Conservation (phyloP, 2,888 invertebrate genomes). For the Acrobasis consociella region DNA sequence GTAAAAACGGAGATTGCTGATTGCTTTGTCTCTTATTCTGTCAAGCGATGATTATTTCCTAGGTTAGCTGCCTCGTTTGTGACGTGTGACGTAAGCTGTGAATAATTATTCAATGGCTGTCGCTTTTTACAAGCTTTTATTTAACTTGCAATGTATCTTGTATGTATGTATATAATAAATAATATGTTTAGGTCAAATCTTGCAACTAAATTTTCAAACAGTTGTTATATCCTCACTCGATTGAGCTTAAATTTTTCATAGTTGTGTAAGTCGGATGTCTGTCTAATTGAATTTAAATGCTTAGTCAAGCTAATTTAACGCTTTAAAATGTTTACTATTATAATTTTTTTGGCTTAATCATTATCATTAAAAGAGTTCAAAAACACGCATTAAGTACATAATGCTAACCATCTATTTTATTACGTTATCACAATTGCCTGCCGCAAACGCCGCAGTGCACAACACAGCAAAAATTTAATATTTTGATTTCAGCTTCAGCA, state of each 20-base stretch:
- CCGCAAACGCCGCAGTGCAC: too few species aligned
- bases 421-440: too few species aligned
- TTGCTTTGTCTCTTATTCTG: slow-evolving; percentile 13
- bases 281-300: neutral
- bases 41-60: slow-evolving; percentile 16
- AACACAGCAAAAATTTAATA: neutral
- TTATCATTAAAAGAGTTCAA: neutral
- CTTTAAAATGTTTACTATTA: neutral
- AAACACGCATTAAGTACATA: neutral
- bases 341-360: neutral
- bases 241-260: too few species aligned
- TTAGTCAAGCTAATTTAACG: neutral
- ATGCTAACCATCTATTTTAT: neutral
- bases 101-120: neutral
- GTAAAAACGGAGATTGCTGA: slow-evolving; percentile 16
- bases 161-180: too few species aligned
- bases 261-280: too few species aligned
- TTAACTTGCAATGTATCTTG: too few species aligned
- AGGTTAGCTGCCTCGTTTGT: slow-evolving; percentile 2
- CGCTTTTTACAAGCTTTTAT: too few species aligned
- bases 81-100: neutral
- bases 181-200: too few species aligned
- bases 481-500: slow-evolving; percentile 2
- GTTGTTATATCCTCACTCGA: too few species aligned
- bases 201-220: too few species aligned